Percentiles rank a stretch among this genome's conserved stretches.
Conservation (phyloP, 2,113 vertebrate species). For the Austrofundulus limnaeus region DNA sequence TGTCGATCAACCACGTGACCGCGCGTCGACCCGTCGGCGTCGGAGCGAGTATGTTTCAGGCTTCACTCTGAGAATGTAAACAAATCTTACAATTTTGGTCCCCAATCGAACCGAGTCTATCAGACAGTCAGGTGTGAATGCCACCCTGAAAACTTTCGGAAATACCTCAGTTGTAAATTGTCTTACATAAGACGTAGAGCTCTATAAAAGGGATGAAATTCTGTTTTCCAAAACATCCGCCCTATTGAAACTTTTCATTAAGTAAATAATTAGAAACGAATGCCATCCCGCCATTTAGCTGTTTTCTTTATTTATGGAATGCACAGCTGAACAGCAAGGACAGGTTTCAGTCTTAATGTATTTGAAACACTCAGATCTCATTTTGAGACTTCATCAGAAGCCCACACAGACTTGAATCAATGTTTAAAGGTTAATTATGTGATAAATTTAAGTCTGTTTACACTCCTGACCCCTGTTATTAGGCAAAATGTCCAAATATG, state of each 20-base stretch:
- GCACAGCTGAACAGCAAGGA: conserved; percentile 31
- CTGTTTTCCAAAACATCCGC: conserved; percentile 22
- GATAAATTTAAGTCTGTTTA: conserved; percentile 2
- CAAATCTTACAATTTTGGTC: too few relatives aligned
- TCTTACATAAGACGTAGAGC: too few relatives aligned
- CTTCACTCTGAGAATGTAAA: too few relatives aligned
- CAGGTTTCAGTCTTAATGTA: conserved; percentile 7
- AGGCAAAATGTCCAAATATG: conserved; percentile 2
- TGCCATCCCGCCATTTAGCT: conserved; percentile 51
- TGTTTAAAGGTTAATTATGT: conserved; percentile 27
- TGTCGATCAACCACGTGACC: too few relatives aligned
- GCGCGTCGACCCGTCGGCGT: too few relatives aligned
- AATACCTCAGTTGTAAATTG: too few relatives aligned
- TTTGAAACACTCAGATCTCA: conserved; percentile 5
- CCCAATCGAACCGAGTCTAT: too few relatives aligned
- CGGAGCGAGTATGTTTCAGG: too few relatives aligned
- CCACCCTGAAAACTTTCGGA: too few relatives aligned
- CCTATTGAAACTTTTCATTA: conserved; percentile 32
- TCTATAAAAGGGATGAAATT: conserved; percentile 44
- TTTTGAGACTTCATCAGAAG: conserved; percentile 3
- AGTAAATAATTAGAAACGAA: conserved; percentile 41
- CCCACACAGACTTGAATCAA: neutral
- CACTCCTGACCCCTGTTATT: conserved; percentile 11
- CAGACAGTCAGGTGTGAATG: too few relatives aligned
- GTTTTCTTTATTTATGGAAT: conserved; percentile 25